A percentile compares a stretch with the other conserved stretches of the same genome.
phyloP scores from a whole-genome alignment of 2,113 vertebrate genomes.

The Bubo scandiacus region DNA sequence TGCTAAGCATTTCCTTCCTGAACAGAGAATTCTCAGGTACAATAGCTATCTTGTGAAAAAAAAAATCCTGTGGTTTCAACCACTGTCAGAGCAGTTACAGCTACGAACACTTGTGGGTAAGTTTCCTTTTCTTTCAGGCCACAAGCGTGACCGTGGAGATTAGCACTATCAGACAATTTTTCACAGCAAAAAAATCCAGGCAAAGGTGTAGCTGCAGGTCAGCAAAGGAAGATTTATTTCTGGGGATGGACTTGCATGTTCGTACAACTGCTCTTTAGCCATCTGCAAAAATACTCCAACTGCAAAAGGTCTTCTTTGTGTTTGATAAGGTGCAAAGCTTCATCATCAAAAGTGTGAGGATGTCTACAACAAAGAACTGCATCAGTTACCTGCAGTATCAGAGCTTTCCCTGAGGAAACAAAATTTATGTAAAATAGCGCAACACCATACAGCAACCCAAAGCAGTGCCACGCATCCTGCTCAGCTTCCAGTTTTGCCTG shows the following conservation, averaged over 20 bases:
- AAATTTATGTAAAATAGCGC: neutral
- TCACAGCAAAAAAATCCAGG: neutral
- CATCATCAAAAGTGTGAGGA: neutral
- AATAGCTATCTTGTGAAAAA: neutral
- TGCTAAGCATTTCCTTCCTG: neutral
- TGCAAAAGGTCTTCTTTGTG: neutral
- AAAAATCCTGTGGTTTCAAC: neutral
- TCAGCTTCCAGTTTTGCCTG: neutral
- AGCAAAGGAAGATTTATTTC: neutral
- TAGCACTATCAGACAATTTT: neutral
- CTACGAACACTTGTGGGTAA: neutral
- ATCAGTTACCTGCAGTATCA: neutral
- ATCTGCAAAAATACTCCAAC: neutral
- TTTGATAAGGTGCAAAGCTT: neutral
- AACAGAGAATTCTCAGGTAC: neutral
- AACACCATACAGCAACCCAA: neutral
- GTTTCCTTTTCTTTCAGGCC: neutral
- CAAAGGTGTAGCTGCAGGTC: neutral
- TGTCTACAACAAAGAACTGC: neutral
- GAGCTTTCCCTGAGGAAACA: neutral
- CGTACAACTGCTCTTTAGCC: neutral
- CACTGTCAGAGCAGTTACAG: neutral
- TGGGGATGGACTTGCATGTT: neutral
- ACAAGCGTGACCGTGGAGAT: neutral
- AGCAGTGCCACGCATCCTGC: neutral